Percentiles rank a stretch among this genome's conserved stretches.
These are phyloP conservation scores for Pseudomyrmex flavicornis DNA, from an alignment of 1,140 invertebrate genomes.

Conservation along the genomic window DNA sequence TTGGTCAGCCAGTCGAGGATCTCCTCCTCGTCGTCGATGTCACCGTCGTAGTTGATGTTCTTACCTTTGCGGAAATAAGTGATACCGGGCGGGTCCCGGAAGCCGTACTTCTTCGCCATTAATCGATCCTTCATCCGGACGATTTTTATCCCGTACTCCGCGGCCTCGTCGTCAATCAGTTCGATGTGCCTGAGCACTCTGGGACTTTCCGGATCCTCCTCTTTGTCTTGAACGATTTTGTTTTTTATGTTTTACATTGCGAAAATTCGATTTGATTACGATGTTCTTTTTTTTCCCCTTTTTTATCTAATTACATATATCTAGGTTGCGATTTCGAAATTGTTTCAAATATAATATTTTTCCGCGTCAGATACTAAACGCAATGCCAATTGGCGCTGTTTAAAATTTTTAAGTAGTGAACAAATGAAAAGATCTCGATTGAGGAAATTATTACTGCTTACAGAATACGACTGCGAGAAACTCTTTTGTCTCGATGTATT, in stretches of 20 bases:
- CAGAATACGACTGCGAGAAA: slow-evolving; percentile 97
- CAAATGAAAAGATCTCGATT: neutral
- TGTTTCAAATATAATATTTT: neutral
- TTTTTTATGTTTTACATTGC: slow-evolving; percentile 24
- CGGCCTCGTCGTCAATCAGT: slow-evolving; percentile 95
- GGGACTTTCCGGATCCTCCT: slow-evolving; percentile 92
- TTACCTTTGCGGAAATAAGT: slow-evolving; percentile 97
- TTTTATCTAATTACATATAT: neutral
- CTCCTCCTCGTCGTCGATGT: slow-evolving; percentile 97
- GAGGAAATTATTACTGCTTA: slow-evolving; percentile 87
- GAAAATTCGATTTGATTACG: neutral
- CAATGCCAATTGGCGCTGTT: no score
- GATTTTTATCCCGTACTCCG: slow-evolving; percentile 96
- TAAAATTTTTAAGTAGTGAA: neutral
- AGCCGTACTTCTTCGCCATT: slow-evolving; percentile 98
- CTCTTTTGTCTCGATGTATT: slow-evolving; percentile 95
- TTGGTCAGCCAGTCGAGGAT: slow-evolving; percentile 97
- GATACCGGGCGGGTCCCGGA: slow-evolving; percentile 94
- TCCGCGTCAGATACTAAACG: neutral
- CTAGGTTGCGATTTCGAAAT: neutral
- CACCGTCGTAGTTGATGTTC: slow-evolving; percentile 96
- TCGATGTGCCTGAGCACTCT: slow-evolving; percentile 93
- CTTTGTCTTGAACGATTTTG: slow-evolving; percentile 88
- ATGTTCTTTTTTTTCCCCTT: neutral
- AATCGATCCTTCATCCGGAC: slow-evolving; percentile 95